A percentile compares a stretch with the other conserved stretches of the same genome.
Evolutionary conservation across 2,888 invertebrate genomes (phyloP).

Genomic region (Zaprionus obscuricornis): DNA sequence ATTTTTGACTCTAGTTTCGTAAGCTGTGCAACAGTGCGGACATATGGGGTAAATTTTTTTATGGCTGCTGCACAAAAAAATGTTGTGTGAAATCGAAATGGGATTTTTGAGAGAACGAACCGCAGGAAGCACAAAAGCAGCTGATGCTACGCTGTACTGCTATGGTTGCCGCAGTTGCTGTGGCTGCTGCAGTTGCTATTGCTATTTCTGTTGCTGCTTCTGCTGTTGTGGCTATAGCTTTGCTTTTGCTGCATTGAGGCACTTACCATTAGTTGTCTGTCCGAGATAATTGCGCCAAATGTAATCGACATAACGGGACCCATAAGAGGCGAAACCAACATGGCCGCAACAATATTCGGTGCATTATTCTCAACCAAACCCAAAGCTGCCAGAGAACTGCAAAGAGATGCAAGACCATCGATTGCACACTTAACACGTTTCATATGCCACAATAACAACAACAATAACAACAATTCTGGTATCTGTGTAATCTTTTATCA

Average conservation of each 20-base stretch:
- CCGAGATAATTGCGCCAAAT: slow-evolving; percentile 91
- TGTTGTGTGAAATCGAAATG: too few species aligned
- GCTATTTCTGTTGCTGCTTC: too few species aligned
- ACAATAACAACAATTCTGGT: neutral
- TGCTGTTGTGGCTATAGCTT: too few species aligned
- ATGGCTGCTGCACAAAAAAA: neutral
- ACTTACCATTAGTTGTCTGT: slow-evolving; percentile 86
- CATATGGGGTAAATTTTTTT: too few species aligned
- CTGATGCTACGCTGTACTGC: too few species aligned
- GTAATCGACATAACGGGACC: slow-evolving; percentile 95
- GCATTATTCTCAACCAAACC: slow-evolving; percentile 93
- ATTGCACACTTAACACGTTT: neutral
- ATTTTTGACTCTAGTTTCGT: slow-evolving; percentile 17
- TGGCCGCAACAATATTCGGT: slow-evolving; percentile 91
- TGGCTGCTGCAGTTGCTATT: too few species aligned
- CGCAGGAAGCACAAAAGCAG: slow-evolving; percentile 34
- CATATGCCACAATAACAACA: neutral
- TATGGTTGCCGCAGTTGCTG: too few species aligned
- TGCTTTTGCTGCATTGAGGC: slow-evolving; percentile 14
- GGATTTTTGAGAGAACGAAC: too few species aligned
- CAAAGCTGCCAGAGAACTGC: slow-evolving; percentile 91
- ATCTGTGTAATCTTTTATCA: neutral
- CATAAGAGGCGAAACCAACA: slow-evolving; percentile 91
- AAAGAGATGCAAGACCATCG: slow-evolving; percentile 37
- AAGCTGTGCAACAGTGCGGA: too few species aligned